Conservation (phyloP, 2,113 vertebrate species). For the Parus major region DNA sequence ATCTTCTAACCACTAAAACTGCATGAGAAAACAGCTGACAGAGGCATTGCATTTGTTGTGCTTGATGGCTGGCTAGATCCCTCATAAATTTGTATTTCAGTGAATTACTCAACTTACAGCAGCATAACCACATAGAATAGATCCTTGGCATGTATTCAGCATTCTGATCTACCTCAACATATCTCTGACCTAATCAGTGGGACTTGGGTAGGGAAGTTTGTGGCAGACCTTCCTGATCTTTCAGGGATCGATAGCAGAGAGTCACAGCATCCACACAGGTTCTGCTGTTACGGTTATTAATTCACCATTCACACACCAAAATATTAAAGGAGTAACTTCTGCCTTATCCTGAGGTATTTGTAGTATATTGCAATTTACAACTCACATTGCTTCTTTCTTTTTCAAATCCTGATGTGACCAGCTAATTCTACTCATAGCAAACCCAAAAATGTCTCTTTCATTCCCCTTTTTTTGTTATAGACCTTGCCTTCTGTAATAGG, state of each 20-base stretch:
- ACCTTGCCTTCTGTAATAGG: neutral
- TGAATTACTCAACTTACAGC: neutral
- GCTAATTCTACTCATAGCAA: neutral
- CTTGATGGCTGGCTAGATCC: neutral
- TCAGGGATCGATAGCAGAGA: neutral
- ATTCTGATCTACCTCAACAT: neutral
- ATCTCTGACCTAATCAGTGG: neutral
- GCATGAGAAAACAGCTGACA: neutral
- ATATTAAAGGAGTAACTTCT: neutral
- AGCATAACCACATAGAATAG: neutral
- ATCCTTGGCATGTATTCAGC: rapidly evolving
- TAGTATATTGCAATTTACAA: neutral
- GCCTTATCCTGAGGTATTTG: neutral
- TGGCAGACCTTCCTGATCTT: neutral
- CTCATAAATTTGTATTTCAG: neutral
- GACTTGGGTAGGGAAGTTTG: neutral
- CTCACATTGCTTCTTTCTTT: neutral
- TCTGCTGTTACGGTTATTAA: neutral
- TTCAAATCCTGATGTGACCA: neutral
- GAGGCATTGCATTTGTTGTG: neutral
- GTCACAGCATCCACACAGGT: too few species aligned
- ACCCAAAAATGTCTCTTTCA: neutral
- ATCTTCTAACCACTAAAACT: neutral
- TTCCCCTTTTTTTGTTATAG: neutral
- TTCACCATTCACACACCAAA: neutral